A percentile compares a stretch with the other conserved stretches of the same genome.
Conservation (phyloP, 2,888 invertebrate genomes). For the Urechis unicinctus region DNA sequence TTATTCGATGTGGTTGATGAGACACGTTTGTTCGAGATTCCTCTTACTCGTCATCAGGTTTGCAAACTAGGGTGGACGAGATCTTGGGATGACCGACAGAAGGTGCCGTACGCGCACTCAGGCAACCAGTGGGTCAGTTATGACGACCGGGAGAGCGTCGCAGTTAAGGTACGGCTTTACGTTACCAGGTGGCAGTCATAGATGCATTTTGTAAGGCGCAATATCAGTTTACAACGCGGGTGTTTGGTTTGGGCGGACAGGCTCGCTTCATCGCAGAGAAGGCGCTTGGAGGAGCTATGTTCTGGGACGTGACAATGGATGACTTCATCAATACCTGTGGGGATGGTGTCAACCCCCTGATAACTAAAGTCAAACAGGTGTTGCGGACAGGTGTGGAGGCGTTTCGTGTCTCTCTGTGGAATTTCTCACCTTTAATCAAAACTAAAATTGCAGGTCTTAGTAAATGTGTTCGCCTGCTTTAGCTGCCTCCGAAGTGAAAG, state of each 20-base stretch:
- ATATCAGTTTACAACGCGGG: not conserved
- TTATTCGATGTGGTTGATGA: too few species aligned
- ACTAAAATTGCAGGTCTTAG: too few species aligned
- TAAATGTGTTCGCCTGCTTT: too few species aligned
- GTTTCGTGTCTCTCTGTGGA: too few species aligned
- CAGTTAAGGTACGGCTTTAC: not conserved
- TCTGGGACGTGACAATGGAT: slow-evolving; percentile 14
- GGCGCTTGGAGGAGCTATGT: slow-evolving; percentile 6
- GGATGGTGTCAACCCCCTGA: slow-evolving; percentile 11
- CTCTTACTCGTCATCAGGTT: not conserved
- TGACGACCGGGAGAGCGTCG: not conserved
- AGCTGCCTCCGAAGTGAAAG: too few species aligned
- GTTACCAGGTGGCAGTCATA: too few species aligned
- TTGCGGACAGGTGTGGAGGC: too few species aligned
- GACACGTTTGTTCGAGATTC: too few species aligned
- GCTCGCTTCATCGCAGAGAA: not conserved
- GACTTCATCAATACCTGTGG: slow-evolving; percentile 12
- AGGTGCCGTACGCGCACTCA: not conserved
- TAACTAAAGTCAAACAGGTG: not conserved
- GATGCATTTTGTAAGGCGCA: not conserved
- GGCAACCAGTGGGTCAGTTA: not conserved
- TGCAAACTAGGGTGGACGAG: not conserved
- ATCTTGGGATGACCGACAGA: not conserved
- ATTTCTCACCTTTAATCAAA: too few species aligned
- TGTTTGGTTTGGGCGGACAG: too few species aligned